phyloP scores from a whole-genome alignment of 2,113 vertebrate species.

The Laterallus jamaicensis region DNA sequence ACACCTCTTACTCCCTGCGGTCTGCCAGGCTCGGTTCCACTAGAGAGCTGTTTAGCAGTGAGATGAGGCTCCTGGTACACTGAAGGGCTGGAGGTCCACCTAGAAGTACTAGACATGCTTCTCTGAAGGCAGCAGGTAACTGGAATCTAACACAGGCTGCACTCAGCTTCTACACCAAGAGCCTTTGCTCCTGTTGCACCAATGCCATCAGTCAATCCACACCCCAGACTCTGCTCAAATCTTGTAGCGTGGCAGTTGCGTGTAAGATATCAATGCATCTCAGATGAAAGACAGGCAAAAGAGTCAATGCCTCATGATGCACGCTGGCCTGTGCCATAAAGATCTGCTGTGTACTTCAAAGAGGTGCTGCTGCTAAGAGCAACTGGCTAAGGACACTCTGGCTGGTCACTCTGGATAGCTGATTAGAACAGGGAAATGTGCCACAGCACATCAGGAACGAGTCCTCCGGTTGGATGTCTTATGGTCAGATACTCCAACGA shows the following conservation, averaged over 20 bases:
- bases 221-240: background rate
- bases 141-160: background rate
- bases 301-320: background rate
- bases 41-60: background rate
- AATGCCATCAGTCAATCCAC: background rate
- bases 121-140: background rate
- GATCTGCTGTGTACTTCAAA: background rate
- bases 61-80: background rate
- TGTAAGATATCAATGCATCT: background rate
- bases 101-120: accelerated
- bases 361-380: background rate
- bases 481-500: background rate
- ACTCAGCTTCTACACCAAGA: background rate
- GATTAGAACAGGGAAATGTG: background rate
- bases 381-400: background rate
- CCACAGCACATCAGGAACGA: background rate
- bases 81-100: background rate
- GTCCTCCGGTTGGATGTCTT: background rate
- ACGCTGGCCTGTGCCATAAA: background rate
- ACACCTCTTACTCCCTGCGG: background rate
- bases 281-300: background rate
- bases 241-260: background rate
- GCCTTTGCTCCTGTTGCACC: background rate
- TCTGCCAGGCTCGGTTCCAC: background rate
- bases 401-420: background rate